Conservation (phyloP, 1,140 invertebrate genomes). For the Lordiphosa clarofinis region DNA sequence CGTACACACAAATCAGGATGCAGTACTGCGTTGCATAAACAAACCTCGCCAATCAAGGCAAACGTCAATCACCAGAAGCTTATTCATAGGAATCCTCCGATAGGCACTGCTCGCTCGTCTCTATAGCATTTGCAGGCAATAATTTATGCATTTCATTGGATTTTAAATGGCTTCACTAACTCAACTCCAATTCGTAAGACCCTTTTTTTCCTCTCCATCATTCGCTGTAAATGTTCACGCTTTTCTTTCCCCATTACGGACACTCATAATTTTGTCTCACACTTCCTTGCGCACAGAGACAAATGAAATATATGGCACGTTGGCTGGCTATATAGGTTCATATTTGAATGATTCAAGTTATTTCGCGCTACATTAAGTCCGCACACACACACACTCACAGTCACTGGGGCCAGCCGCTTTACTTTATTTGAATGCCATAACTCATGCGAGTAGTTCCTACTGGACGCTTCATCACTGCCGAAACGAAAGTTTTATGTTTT, state of each 20-base stretch:
- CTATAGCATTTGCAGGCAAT: neutral
- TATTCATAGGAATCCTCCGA: too few relatives aligned
- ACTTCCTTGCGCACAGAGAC: conserved; percentile 30
- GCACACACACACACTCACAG: conserved; percentile 8
- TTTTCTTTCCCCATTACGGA: conserved; percentile 42
- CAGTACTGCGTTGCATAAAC: too few relatives aligned
- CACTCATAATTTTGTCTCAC: conserved; percentile 40
- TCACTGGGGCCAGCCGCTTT: neutral
- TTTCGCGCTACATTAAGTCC: conserved; percentile 60
- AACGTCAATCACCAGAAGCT: too few relatives aligned
- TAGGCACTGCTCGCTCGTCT: too few relatives aligned
- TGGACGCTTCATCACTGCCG: conserved; percentile 1
- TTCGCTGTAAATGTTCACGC: conserved; percentile 47
- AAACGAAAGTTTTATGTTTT: conserved; percentile 27
- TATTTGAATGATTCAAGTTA: conserved; percentile 61
- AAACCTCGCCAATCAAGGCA: too few relatives aligned
- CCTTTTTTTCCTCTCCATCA: conserved; percentile 6
- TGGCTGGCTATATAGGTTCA: conserved; percentile 25
- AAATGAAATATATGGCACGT: conserved; percentile 32
- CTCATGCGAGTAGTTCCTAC: conserved; percentile 39
- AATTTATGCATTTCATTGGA: conserved; percentile 29
- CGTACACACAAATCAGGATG: too few relatives aligned
- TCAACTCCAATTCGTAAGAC: conserved; percentile 26
- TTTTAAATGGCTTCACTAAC: conserved; percentile 25
- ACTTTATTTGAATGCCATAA: conserved; percentile 47